These are phyloP conservation scores for Cossypha caffra DNA, from an alignment of 2,797 vertebrate genomes.

Conservation along the genomic window DNA sequence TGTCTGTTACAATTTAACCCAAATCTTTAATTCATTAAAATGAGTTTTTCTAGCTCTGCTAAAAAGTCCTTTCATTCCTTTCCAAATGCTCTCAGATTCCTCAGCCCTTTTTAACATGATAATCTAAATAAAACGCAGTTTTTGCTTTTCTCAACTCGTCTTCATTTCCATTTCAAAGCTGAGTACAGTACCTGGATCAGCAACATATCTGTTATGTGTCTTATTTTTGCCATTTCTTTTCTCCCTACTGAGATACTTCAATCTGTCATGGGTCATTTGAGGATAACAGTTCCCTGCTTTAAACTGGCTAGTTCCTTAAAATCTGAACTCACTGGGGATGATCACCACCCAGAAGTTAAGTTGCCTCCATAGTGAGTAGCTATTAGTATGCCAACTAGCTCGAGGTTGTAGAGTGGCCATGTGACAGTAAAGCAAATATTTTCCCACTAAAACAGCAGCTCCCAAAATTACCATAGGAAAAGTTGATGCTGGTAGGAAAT, in stretches of 20 bases:
- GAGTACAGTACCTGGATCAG: neutral
- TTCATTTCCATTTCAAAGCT: slow-evolving; percentile 61
- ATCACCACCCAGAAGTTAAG: neutral
- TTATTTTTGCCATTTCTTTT: slow-evolving; percentile 41
- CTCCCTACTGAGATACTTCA: neutral
- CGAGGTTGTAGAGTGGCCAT: rapidly evolving
- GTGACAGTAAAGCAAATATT: neutral
- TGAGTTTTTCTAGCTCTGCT: slow-evolving; percentile 14
- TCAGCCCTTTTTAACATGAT: slow-evolving; percentile 1
- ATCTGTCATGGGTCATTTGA: slow-evolving; percentile 15
- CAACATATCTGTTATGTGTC: neutral
- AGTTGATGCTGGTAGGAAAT: neutral
- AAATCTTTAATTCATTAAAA: slow-evolving; percentile 68
- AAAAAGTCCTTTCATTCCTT: slow-evolving; percentile 46
- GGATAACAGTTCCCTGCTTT: slow-evolving; percentile 36
- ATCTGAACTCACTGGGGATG: neutral
- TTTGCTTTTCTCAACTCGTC: neutral
- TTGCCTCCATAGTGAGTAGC: neutral
- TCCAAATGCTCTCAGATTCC: slow-evolving; percentile 41
- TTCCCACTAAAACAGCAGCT: neutral
- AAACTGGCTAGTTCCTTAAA: neutral
- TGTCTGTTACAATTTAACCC: slow-evolving; percentile 45
- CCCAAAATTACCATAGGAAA: neutral
- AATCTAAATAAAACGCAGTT: slow-evolving; percentile 45
- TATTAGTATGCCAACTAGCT: neutral